Evolutionary conservation across 2,113 vertebrate species (phyloP).

Genomic region (Coptodon rendalli): DNA sequence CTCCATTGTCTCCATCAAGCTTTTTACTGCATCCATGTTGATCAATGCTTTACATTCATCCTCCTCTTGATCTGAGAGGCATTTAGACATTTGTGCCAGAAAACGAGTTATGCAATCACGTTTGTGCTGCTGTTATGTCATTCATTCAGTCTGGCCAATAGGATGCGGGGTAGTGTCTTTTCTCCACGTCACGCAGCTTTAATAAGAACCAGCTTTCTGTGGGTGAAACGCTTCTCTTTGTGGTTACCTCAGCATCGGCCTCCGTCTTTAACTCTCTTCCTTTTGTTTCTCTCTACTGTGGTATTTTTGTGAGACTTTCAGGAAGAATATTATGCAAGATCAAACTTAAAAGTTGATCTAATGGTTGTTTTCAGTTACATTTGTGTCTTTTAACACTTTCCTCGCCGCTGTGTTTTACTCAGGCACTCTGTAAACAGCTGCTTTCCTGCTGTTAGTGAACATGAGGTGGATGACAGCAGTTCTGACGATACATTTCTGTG

Average conservation of each 20-base stretch:
- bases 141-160: slow-evolving; percentile 43
- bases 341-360: neutral
- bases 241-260: neutral
- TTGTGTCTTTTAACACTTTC: neutral
- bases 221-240: neutral
- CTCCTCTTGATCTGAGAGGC: neutral
- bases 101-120: neutral
- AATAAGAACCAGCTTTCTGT: slow-evolving; percentile 56
- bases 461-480: neutral
- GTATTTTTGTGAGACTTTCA: neutral
- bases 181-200: neutral
- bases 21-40: neutral
- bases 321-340: neutral
- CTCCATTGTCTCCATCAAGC: neutral
- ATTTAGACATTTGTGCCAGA: neutral
- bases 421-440: neutral
- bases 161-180: slow-evolving; percentile 35
- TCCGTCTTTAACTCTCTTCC: neutral
- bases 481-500: neutral
- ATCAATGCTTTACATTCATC: neutral
- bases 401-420: neutral
- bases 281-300: neutral
- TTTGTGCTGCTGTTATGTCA: neutral
- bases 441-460: neutral
- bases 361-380: neutral